A percentile compares a stretch with the other conserved stretches of the same genome.
Evolutionary conservation across 2,888 invertebrate species (phyloP).

Genomic region (Drosophila neotestacea): DNA sequence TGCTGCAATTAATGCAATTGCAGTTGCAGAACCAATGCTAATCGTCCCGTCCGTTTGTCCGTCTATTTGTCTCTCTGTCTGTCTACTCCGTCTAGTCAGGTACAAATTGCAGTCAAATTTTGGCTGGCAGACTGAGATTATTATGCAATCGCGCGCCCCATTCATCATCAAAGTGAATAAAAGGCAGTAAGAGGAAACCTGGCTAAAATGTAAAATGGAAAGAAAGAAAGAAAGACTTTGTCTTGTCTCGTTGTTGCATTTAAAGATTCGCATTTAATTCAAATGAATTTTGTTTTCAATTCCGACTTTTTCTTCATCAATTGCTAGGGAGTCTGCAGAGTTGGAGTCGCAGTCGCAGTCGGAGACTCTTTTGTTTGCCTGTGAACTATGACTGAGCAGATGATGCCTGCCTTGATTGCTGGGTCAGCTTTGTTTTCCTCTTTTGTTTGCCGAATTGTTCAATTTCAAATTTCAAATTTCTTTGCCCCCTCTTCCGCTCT

Average conservation of each 20-base stretch:
- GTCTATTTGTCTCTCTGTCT: conserved; percentile 1
- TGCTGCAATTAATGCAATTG: conserved; percentile 72
- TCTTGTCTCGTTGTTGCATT: conserved; percentile 24
- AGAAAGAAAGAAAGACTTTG: conserved; percentile 47
- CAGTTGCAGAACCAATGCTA: conserved; percentile 68
- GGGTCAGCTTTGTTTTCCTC: conserved; percentile 38
- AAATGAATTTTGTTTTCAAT: conserved; percentile 76
- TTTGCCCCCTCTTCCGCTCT: neutral
- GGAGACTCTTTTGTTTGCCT: conserved; percentile 33
- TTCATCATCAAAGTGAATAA: conserved; percentile 53
- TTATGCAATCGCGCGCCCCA: conserved; percentile 59
- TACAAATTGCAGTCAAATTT: conserved; percentile 66
- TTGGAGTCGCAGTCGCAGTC: neutral
- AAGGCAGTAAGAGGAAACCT: conserved; percentile 34
- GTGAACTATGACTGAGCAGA: conserved; percentile 79
- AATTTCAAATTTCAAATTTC: conserved; percentile 53
- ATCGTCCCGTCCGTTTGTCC: neutral
- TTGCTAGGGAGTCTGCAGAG: conserved; percentile 8
- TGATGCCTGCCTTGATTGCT: conserved; percentile 33
- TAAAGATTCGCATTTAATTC: conserved; percentile 79
- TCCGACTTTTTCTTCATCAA: conserved; percentile 51
- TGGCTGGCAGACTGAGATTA: conserved; percentile 15
- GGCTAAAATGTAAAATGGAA: conserved; percentile 28
- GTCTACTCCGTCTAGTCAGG: conserved; percentile 28
- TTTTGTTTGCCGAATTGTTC: conserved; percentile 51